A percentile compares a stretch with the other conserved stretches of the same genome.
These are phyloP conservation scores for Lepus townsendii DNA, from an alignment of 2,797 vertebrate genomes.

Conservation along the genomic window DNA sequence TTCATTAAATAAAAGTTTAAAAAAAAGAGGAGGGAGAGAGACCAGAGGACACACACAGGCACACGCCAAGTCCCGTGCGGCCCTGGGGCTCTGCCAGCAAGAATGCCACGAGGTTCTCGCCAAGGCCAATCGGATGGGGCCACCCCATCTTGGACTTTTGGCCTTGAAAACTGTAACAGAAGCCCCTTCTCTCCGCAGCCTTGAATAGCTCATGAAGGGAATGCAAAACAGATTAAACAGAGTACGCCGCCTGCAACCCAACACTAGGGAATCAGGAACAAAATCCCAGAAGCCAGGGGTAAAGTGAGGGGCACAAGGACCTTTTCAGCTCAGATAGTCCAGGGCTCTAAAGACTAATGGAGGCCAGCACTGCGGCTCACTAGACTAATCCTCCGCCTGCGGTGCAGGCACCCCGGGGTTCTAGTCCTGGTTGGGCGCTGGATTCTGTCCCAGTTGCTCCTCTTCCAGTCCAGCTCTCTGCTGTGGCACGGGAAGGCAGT, in stretches of 20 bases:
- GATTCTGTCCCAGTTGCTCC: too few relatives aligned
- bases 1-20: too few relatives aligned
- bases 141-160: background rate
- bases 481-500: too few relatives aligned
- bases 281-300: background rate
- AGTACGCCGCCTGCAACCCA: background rate
- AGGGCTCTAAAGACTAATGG: constrained; percentile 13
- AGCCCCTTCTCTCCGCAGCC: background rate
- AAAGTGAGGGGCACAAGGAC: background rate
- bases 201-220: too few relatives aligned
- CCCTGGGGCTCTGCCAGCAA: background rate
- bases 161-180: background rate
- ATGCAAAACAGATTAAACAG: background rate
- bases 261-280: background rate
- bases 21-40: too few relatives aligned
- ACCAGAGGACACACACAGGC: background rate
- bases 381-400: too few relatives aligned
- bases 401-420: too few relatives aligned
- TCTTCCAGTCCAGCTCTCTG: too few relatives aligned
- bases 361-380: too few relatives aligned
- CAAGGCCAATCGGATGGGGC: background rate
- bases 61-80: fast-evolving
- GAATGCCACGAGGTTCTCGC: background rate
- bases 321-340: constrained; percentile 22
- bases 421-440: too few relatives aligned